A percentile compares a stretch with the other conserved stretches of the same genome.
These are phyloP conservation scores for Deilephila elpenor DNA, from an alignment of 2,888 invertebrate genomes.

Conservation along the genomic window DNA sequence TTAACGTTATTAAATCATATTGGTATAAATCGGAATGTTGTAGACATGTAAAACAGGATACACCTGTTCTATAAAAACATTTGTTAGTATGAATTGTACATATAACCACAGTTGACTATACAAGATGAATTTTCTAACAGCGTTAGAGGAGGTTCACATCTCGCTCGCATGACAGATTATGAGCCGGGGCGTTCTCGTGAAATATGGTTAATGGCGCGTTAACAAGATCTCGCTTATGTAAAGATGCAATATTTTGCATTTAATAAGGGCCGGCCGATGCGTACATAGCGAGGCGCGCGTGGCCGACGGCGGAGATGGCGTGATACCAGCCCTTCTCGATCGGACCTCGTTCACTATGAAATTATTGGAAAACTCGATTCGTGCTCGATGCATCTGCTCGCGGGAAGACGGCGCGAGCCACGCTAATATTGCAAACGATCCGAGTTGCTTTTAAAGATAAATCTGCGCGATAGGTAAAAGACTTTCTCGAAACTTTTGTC, in stretches of 20 bases:
- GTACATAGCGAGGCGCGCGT: conserved; percentile 65
- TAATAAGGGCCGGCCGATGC: conserved; percentile 66
- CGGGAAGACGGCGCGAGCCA: conserved; percentile 54
- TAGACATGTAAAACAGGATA: too few species aligned
- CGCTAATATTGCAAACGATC: conserved; percentile 74
- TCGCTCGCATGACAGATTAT: conserved; percentile 46
- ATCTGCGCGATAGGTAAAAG: conserved; percentile 51
- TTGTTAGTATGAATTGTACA: too few species aligned
- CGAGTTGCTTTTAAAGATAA: conserved; percentile 76
- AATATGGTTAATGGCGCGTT: conserved; percentile 76
- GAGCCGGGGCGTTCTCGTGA: conserved; percentile 64
- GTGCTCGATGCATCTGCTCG: conserved; percentile 79
- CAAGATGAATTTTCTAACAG: neutral
- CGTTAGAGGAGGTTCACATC: neutral
- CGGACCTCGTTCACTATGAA: conserved; percentile 73
- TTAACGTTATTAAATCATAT: too few species aligned
- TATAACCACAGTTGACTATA: too few species aligned
- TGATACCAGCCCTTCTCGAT: conserved; percentile 69
- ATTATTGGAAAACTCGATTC: conserved; percentile 81
- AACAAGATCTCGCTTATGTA: conserved; percentile 78
- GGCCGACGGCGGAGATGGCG: conserved; percentile 78
- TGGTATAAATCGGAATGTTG: too few species aligned
- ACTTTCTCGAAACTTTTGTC: conserved; percentile 31
- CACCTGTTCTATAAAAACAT: too few species aligned
- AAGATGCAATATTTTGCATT: conserved; percentile 80